phyloP scores from a whole-genome alignment of 2,113 vertebrate species.

The Chionomys nivalis region DNA sequence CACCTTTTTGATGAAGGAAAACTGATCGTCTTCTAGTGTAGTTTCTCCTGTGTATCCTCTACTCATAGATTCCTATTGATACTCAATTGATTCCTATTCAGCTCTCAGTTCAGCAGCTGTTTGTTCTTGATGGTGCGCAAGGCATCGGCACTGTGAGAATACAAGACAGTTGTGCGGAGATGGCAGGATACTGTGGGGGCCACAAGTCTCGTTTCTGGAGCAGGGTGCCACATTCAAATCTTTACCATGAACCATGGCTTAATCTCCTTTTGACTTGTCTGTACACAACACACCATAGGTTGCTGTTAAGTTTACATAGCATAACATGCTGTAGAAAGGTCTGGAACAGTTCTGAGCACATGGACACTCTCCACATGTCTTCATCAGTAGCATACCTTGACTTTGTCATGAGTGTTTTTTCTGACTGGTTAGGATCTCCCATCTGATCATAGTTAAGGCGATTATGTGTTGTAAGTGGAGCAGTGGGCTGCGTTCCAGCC shows the following conservation, averaged over 20 bases:
- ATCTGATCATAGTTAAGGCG: neutral
- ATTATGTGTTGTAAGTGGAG: too few relatives aligned
- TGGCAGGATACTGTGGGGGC: neutral
- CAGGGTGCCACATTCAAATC: neutral
- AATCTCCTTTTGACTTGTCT: slow-evolving; percentile 2
- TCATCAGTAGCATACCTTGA: neutral
- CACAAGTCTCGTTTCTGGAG: neutral
- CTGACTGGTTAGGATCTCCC: neutral
- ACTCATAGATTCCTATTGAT: neutral
- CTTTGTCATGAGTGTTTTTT: neutral
- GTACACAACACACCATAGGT: neutral
- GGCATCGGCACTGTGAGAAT: neutral
- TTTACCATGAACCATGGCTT: neutral
- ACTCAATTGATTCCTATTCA: neutral
- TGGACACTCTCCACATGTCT: neutral
- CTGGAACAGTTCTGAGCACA: neutral
- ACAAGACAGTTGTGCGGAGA: rapidly evolving
- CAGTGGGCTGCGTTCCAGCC: too few relatives aligned
- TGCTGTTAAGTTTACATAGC: neutral
- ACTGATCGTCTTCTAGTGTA: neutral
- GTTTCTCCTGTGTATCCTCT: neutral
- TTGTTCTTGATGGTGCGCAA: neutral
- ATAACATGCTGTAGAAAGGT: neutral
- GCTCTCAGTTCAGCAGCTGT: neutral
- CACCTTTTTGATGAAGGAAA: neutral